These are phyloP conservation scores for Scaptomyza hsui DNA, from an alignment of 1,140 invertebrate species.

Conservation along the genomic window DNA sequence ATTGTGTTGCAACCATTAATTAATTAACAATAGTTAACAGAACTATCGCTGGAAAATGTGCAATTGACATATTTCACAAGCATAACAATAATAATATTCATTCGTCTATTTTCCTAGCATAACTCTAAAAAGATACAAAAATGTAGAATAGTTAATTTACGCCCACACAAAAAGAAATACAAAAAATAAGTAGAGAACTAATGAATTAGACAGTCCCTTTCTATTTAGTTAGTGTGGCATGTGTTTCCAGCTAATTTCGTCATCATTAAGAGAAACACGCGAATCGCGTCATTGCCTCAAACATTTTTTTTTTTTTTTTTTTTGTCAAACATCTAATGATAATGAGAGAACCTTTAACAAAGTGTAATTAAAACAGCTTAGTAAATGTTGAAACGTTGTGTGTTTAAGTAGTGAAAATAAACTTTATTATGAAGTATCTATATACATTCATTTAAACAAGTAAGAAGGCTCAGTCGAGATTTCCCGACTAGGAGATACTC, in stretches of 20 bases:
- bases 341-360: conserved; percentile 21
- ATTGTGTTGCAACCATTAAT: conserved; percentile 13
- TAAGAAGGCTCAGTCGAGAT: too few species aligned
- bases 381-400: too few species aligned
- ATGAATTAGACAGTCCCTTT: conserved; percentile 48
- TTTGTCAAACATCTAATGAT: conserved; percentile 26
- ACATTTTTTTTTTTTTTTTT: conserved; percentile 3
- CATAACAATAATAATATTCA: not conserved
- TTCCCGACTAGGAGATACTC: too few species aligned
- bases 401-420: too few species aligned
- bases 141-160: conserved; percentile 14
- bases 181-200: conserved; percentile 17
- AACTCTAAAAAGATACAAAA: conserved; percentile 20
- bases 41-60: not conserved
- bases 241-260: conserved; percentile 36
- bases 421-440: too few species aligned
- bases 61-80: not conserved
- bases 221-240: conserved; percentile 16
- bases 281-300: conserved; percentile 58
- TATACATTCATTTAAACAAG: too few species aligned
- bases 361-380: conserved; percentile 15
- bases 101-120: not conserved
- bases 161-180: conserved; percentile 13
- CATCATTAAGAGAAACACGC: conserved; percentile 60
- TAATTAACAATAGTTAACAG: conserved; percentile 35